Conservation (phyloP, 2,888 invertebrate genomes). For the Lagria hirta region DNA sequence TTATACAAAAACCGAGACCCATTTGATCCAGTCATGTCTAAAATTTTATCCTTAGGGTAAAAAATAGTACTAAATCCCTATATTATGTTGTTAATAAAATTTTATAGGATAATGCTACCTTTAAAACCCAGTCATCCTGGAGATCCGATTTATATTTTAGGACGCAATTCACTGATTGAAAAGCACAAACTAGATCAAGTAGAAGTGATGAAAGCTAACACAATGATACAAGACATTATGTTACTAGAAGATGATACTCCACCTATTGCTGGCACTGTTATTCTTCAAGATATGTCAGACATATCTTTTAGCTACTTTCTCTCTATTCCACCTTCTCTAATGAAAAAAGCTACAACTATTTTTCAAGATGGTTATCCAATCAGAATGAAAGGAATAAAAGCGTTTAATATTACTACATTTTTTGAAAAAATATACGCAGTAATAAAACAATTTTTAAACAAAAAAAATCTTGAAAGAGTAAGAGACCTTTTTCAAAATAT, state of each 20-base stretch:
- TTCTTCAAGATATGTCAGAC: slow-evolving; percentile 60
- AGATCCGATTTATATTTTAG: slow-evolving; percentile 45
- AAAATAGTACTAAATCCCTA: not conserved
- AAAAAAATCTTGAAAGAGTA: slow-evolving; percentile 64
- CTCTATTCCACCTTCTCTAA: slow-evolving; percentile 56
- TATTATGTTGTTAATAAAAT: slow-evolving; percentile 42
- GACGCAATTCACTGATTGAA: slow-evolving; percentile 44
- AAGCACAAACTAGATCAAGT: slow-evolving; percentile 30
- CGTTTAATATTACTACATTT: slow-evolving; percentile 60
- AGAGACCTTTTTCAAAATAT: too few relatives aligned
- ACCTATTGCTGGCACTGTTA: slow-evolving; percentile 57
- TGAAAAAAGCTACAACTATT: slow-evolving; percentile 56
- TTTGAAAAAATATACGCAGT: slow-evolving; percentile 62
- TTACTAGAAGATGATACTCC: slow-evolving; percentile 65
- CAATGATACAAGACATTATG: slow-evolving; percentile 61
- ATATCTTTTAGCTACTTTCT: slow-evolving; percentile 59
- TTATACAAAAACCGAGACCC: slow-evolving; percentile 54
- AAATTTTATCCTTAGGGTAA: slow-evolving; percentile 26
- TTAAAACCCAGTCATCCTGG: slow-evolving; percentile 34
- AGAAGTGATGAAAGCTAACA: slow-evolving; percentile 55
- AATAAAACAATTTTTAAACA: slow-evolving; percentile 62
- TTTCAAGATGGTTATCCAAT: slow-evolving; percentile 64
- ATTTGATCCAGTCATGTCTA: slow-evolving; percentile 33
- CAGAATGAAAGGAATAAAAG: slow-evolving; percentile 61
- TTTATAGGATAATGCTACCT: slow-evolving; percentile 25